Percentiles rank a stretch among this genome's conserved stretches.
Conservation (phyloP, 2,797 vertebrate genomes). For the Sebastes nivosus region DNA sequence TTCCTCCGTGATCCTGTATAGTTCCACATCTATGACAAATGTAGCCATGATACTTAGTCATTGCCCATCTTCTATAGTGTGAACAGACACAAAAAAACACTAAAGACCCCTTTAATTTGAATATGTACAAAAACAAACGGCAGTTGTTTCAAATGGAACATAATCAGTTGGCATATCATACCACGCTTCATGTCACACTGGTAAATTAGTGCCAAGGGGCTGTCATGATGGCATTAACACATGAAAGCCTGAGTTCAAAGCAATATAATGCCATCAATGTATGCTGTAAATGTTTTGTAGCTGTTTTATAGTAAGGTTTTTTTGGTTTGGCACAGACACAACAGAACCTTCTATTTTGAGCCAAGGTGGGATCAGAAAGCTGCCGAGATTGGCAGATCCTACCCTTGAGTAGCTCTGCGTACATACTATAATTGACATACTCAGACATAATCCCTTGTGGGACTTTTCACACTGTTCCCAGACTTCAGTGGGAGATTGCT, state of each 20-base stretch:
- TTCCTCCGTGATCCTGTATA: neutral
- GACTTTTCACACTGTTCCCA: conserved; percentile 68
- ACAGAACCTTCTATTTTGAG: conserved; percentile 32
- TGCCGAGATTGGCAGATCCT: conserved; percentile 56
- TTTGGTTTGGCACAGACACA: conserved; percentile 30
- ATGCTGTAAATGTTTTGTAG: neutral
- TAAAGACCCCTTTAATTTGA: neutral
- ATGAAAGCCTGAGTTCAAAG: neutral
- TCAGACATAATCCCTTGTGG: conserved; percentile 72
- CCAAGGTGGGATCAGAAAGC: conserved; percentile 44
- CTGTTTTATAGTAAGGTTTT: neutral
- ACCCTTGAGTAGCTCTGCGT: conserved; percentile 60
- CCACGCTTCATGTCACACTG: neutral
- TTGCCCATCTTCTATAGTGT: neutral
- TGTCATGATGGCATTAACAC: neutral
- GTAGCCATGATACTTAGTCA: neutral
- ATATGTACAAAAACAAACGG: neutral
- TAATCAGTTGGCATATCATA: neutral
- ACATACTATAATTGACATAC: conserved; percentile 76
- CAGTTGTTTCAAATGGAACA: neutral
- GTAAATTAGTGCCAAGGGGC: neutral
- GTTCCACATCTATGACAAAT: neutral
- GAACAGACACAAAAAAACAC: neutral
- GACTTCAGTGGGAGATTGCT: conserved; percentile 75
- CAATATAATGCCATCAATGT: neutral